Base-by-base conservation (phyloP, 2,113 vertebrate genomes). In the Alethe castanea region DNA sequence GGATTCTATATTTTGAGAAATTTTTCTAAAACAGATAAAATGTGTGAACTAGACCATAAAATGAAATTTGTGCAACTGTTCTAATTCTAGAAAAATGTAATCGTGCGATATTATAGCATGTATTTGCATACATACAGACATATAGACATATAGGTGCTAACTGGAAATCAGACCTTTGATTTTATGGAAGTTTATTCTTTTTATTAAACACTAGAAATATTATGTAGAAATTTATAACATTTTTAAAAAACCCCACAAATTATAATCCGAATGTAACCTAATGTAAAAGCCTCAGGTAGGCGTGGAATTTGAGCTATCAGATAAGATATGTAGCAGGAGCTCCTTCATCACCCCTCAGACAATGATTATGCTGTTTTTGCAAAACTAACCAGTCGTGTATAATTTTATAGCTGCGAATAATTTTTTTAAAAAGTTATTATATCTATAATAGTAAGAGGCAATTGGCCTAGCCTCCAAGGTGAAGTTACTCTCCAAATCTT, bases 11-110 rank as follows among this genome's bases (percentile, higher is more conserved):
- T 78, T 93, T 86, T 92, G 35, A 36, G 11, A 94, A 19, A 26
- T 73, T 92, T 91, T 95, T 82, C 73, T 86, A 76, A 89, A 92
- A 73, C 28, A 78, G 42, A 66, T 64, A 56, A 95, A 87, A 86
- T 29, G 3, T 24, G 56, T 89, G 66, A 76, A 69, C 28, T 60
- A 71, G 59, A 90, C 47, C 12, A 74, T 62, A 76, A 84, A 90
- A 92, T 60, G 5, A 54, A 26, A 78, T 69, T 54, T 92, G 24
- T 84, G 15, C 38, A 67, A 50, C 42, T 84, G 28, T 38, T 64
- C 18, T 80, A 86, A 86, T 88, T 60, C 67, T 57, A 84, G 59
- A 77, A 76, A 87, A 67, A 65, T 65, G 4, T 40, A 77, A 25
- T n/a, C 1, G 4, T 50, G 40, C 56, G 19, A 6, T 89, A 57